Percentiles rank a stretch among this genome's conserved stretches.
Evolutionary conservation across 2,888 invertebrate genomes (phyloP).

Genomic region (Pollenia griseotomentosa): DNA sequence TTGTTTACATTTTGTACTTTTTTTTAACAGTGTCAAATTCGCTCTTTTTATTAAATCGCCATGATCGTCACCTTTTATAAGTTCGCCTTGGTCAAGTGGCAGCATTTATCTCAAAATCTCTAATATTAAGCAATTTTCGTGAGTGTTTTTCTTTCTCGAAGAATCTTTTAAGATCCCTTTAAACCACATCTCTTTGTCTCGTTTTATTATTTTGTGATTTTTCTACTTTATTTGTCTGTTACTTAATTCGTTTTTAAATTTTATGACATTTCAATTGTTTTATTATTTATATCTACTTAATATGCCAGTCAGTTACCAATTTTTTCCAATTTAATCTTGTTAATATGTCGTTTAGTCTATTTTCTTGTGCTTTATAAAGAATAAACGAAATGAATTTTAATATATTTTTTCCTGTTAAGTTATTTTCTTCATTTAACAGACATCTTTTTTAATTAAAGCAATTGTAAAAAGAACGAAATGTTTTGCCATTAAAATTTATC

Average conservation of each 20-base stretch:
- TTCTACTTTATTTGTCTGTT: conserved; percentile 2
- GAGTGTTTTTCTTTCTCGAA: not conserved
- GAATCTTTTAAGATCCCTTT: not conserved
- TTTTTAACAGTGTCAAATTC: too few species aligned
- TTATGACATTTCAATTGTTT: conserved; percentile 62
- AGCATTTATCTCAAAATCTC: not conserved
- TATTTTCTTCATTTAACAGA: conserved; percentile 12
- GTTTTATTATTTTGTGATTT: not conserved
- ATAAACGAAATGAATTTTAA: conserved; percentile 52
- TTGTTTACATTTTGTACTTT: too few species aligned
- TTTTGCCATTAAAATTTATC: conserved; percentile 67
- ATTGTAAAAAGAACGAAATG: conserved; percentile 10
- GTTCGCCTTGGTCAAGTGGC: too few species aligned
- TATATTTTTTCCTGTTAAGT: conserved; percentile 11
- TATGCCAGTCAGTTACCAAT: conserved; percentile 37
- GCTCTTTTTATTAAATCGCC: too few species aligned
- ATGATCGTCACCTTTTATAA: too few species aligned
- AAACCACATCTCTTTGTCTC: not conserved
- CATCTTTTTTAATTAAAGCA: conserved; percentile 40
- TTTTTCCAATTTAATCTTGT: conserved; percentile 53
- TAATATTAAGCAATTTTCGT: not conserved
- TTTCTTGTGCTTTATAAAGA: not conserved
- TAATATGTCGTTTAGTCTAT: conserved; percentile 48
- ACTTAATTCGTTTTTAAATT: conserved; percentile 30
- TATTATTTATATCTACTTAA: conserved; percentile 47